Evolutionary conservation across 2,797 vertebrate genomes (phyloP).

Genomic region (Gymnoscopelus braueri): DNA sequence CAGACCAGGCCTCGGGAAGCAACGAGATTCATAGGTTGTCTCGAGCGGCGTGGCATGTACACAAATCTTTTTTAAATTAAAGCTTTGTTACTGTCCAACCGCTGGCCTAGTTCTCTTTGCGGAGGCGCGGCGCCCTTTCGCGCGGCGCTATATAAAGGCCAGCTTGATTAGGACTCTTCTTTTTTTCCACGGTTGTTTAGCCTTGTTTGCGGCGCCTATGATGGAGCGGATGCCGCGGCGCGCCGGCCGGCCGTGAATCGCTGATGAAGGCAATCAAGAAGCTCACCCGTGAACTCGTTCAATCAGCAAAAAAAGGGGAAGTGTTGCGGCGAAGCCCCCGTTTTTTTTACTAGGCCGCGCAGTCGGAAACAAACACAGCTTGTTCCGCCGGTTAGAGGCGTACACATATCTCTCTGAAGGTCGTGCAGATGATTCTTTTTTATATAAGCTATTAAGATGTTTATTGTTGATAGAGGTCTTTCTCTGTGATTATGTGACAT

Average conservation of each 20-base stretch:
- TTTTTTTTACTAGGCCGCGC: conserved; percentile 9
- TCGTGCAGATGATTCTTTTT: conserved; percentile 57
- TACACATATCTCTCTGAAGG: conserved; percentile 61
- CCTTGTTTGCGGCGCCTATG: conserved; percentile 28
- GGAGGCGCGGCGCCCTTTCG: conserved; percentile 59
- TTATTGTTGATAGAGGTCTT: conserved; percentile 67
- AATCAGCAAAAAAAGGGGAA: conserved; percentile 5
- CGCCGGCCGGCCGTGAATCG: background rate
- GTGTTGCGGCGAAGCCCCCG: background rate
- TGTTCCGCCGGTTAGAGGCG: background rate
- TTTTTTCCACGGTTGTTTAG: conserved; percentile 16
- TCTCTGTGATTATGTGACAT: conserved; percentile 55
- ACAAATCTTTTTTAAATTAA: conserved; percentile 77
- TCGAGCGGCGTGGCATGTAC: conserved; percentile 54
- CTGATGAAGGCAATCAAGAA: conserved; percentile 20
- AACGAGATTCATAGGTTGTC: conserved; percentile 64
- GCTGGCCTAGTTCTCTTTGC: conserved; percentile 61
- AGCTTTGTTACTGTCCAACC: conserved; percentile 61
- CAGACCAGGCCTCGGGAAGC: conserved; percentile 17
- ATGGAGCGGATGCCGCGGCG: conserved; percentile 1
- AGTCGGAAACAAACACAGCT: conserved; percentile 37
- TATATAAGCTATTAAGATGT: conserved; percentile 65
- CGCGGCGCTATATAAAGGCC: conserved; percentile 59
- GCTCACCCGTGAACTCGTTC: conserved; percentile 18
- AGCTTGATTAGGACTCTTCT: conserved; percentile 62